Percentiles rank a stretch among this genome's conserved stretches.
Conservation (phyloP, 2,888 invertebrate species). For the Lypha dubia region DNA sequence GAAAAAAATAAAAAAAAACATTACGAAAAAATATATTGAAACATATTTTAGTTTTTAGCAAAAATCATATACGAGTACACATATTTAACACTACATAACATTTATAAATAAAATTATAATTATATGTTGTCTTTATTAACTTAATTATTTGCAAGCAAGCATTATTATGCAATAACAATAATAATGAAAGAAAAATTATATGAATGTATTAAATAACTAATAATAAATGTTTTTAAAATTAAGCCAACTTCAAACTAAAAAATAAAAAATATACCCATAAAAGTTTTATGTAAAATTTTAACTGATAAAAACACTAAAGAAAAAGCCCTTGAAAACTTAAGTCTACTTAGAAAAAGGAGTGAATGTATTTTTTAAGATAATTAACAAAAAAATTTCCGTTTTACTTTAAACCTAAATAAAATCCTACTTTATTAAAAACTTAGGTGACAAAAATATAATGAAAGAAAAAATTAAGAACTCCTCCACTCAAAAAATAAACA, state of each 20-base stretch:
- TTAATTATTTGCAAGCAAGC: conserved; percentile 41
- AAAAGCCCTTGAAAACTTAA: conserved; percentile 41
- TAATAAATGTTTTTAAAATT: conserved; percentile 65
- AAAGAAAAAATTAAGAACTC: conserved; percentile 61
- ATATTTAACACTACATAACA: conserved; percentile 60
- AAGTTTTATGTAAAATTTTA: conserved; percentile 69
- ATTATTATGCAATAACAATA: conserved; percentile 22
- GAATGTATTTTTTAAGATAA: conserved; percentile 64
- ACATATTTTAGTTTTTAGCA: conserved; percentile 28
- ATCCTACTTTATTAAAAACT: conserved; percentile 60
- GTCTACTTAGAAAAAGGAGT: conserved; percentile 40
- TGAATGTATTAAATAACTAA: conserved; percentile 63
- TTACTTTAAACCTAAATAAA: conserved; percentile 64
- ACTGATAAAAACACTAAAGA: conserved; percentile 34
- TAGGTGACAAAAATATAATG: conserved; percentile 63
- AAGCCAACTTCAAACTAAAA: conserved; percentile 40
- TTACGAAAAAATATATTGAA: too few relatives aligned
- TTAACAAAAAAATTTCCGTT: conserved; percentile 12
- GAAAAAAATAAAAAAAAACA: conserved; percentile 30
- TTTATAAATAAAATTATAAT: conserved; percentile 24
- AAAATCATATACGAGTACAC: conserved; percentile 56
- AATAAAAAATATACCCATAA: conserved; percentile 23
- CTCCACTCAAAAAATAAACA: neutral
- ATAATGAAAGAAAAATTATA: conserved; percentile 38
- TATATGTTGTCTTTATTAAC: conserved; percentile 63